Evolutionary conservation across 2,888 invertebrate species (phyloP).

Genomic region (Lobophora halterata): DNA sequence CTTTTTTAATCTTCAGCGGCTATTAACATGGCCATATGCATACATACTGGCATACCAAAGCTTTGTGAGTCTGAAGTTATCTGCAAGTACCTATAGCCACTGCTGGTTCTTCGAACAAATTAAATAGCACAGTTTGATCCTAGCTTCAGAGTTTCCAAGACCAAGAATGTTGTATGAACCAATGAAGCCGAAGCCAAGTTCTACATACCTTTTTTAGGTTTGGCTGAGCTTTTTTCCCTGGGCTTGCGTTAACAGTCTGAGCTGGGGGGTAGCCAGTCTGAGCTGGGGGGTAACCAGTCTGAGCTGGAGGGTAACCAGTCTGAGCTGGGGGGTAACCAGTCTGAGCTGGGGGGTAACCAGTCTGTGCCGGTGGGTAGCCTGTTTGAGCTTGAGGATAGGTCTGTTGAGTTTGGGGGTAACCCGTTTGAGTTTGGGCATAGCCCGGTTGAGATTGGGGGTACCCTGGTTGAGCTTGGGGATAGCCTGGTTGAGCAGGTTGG

Average conservation of each 20-base stretch:
- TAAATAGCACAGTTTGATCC: too few species aligned
- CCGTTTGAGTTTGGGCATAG: constrained; percentile 32
- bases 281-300: constrained; percentile 41
- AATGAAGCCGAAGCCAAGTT: constrained; percentile 25
- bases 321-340: constrained; percentile 39
- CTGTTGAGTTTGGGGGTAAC: constrained; percentile 30
- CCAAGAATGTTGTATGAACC: background rate
- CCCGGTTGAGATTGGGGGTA: constrained; percentile 30
- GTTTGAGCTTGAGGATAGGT: constrained; percentile 35
- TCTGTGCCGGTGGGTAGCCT: constrained; percentile 30
- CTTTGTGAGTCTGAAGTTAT: too few species aligned
- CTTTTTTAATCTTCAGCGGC: too few species aligned
- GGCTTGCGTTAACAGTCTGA: constrained; percentile 24
- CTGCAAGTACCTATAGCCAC: too few species aligned
- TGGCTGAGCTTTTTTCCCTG: constrained; percentile 40
- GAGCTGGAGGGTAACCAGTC: constrained; percentile 38
- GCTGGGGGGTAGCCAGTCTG: constrained; percentile 35
- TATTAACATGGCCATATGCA: too few species aligned
- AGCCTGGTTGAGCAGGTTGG: constrained; percentile 31
- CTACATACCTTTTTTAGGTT: constrained; percentile 65
- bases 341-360: constrained; percentile 34
- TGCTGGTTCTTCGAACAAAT: too few species aligned
- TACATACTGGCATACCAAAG: too few species aligned
- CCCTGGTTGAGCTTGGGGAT: constrained; percentile 36
- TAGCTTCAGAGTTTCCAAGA: constrained; percentile 1